Percentiles rank a stretch among this genome's conserved stretches.
Conservation (phyloP, 1,140 invertebrate species). For the Copidosoma floridanum region DNA sequence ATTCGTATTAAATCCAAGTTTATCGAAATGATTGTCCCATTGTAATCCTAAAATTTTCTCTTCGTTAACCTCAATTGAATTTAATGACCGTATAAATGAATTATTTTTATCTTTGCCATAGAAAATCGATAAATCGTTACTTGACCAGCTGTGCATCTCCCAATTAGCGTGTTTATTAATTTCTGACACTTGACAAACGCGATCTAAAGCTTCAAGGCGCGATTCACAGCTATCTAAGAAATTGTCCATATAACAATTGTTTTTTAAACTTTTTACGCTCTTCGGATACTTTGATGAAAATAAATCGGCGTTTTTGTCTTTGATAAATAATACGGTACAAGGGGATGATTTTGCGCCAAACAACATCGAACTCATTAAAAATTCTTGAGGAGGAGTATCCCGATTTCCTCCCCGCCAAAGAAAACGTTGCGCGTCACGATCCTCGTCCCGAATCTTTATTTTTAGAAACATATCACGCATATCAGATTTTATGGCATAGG, state of each 20-base stretch:
- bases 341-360: constrained; percentile 1
- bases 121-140: not conserved
- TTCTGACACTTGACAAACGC: not conserved
- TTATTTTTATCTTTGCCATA: not conserved
- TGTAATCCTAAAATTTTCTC: not conserved
- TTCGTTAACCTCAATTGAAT: not conserved
- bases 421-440: constrained; percentile 1
- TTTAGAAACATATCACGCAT: not conserved
- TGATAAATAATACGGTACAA: not conserved
- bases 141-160: not conserved
- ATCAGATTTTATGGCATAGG: not conserved
- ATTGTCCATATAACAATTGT: not conserved
- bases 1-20: not conserved
- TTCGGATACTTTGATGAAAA: not conserved
- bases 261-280: not conserved
- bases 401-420: not conserved
- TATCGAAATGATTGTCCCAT: not conserved
- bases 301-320: not conserved
- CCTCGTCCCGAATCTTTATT: not conserved
- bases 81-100: not conserved
- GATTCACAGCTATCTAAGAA: constrained; percentile 1
- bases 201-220: not conserved
- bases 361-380: not conserved
- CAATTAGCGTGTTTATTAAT: not conserved
- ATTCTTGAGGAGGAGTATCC: not conserved